These are phyloP conservation scores for Rhinophrynus dorsalis DNA, from an alignment of 2,797 vertebrate genomes.

Conservation along the genomic window DNA sequence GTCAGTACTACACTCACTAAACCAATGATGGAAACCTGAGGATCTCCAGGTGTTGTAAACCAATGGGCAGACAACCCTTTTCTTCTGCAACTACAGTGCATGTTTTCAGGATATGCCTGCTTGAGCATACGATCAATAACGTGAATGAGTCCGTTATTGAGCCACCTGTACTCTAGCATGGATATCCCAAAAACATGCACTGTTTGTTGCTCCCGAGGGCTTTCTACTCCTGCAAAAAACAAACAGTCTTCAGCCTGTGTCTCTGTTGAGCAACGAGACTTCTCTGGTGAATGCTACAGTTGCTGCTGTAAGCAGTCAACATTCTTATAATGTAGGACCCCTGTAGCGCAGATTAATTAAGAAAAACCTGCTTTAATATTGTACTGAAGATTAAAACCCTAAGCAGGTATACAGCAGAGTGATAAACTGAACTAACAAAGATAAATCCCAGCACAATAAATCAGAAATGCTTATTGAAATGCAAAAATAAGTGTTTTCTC, in stretches of 20 bases:
- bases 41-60: too few species aligned
- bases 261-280: constrained; percentile 13
- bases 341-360: constrained; percentile 24
- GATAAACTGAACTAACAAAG: background rate
- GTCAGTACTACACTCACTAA: too few species aligned
- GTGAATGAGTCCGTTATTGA: too few species aligned
- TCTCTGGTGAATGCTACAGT: background rate
- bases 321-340: constrained; percentile 1
- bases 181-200: too few species aligned
- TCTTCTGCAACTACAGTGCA: too few species aligned
- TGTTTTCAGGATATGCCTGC: too few species aligned
- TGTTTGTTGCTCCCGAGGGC: too few species aligned
- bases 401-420: background rate
- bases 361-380: background rate
- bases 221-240: too few species aligned
- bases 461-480: background rate
- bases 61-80: too few species aligned
- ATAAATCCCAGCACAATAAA: background rate
- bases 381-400: background rate
- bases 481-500: background rate
- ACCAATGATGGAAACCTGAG: too few species aligned
- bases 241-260: constrained; percentile 13
- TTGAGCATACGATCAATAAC: too few species aligned
- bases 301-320: background rate
- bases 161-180: too few species aligned